phyloP scores from a whole-genome alignment of 37 sponge, comb jelly and placozoan genomes.

The Halichondria panicea region DNA sequence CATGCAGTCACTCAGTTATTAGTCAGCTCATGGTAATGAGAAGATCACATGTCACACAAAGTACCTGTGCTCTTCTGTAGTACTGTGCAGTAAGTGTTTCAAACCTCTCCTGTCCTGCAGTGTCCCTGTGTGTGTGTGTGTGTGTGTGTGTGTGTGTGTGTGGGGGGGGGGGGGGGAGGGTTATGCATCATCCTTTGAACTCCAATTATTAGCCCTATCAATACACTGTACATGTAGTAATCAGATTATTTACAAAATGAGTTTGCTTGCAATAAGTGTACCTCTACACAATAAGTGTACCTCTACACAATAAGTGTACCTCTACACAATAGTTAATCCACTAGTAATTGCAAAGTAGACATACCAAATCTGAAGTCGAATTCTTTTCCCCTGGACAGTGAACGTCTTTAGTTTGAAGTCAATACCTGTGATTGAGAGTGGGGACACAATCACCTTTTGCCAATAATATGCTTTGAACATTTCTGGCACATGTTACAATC shows the following conservation, averaged over 20 bases:
- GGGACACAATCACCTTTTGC: background rate
- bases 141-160: too few relatives aligned
- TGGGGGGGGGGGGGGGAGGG: too few relatives aligned
- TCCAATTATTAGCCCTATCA: too few relatives aligned
- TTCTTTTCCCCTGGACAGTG: constrained; percentile 57
- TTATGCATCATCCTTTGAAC: too few relatives aligned
- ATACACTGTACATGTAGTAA: too few relatives aligned
- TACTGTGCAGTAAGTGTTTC: constrained; percentile 88
- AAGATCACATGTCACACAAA: background rate
- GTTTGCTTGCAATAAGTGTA: background rate
- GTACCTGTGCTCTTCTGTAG: constrained; percentile 83
- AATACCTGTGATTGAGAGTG: constrained; percentile 60
- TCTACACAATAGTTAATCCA: background rate
- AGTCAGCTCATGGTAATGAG: too few relatives aligned
- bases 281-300: background rate
- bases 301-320: too few relatives aligned
- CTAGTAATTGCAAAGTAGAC: too few relatives aligned
- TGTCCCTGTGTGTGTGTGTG: constrained; percentile 63
- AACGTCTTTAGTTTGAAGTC: constrained; percentile 89
- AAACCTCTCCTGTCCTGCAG: constrained; percentile 91
- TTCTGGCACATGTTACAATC: background rate
- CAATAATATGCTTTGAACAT: background rate
- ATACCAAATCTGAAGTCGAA: constrained; percentile 84
- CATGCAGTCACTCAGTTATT: too few relatives aligned
- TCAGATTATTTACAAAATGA: background rate